Percentiles rank a stretch among this genome's conserved stretches.
Conservation (phyloP, 2,113 vertebrate genomes). For the Heliornis fulica region DNA sequence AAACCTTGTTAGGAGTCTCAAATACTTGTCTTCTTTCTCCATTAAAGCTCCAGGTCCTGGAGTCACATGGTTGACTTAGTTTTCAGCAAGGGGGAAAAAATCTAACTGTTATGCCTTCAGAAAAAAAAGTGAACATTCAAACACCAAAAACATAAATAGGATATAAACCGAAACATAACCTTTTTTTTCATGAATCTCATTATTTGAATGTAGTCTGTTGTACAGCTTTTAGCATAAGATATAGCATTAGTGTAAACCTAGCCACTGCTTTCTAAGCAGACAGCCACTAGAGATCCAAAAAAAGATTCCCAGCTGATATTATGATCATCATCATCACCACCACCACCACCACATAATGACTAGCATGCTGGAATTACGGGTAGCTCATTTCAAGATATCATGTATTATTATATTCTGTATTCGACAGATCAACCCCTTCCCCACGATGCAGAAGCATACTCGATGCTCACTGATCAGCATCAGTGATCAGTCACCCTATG, state of each 20-base stretch:
- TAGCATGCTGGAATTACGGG: background rate
- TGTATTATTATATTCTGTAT: background rate
- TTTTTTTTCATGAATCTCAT: background rate
- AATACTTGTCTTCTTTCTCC: background rate
- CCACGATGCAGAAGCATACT: background rate
- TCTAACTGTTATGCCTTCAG: background rate
- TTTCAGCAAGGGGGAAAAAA: background rate
- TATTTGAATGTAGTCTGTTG: background rate
- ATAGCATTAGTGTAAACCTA: background rate
- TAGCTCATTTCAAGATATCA: slow-evolving; percentile 2
- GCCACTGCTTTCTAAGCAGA: slow-evolving; percentile 16
- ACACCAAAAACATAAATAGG: background rate
- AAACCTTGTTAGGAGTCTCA: background rate
- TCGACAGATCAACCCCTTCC: slow-evolving; percentile 6
- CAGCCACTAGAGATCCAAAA: slow-evolving; percentile 14
- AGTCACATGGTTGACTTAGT: background rate
- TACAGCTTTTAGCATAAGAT: background rate
- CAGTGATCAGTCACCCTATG: background rate
- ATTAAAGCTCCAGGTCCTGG: background rate
- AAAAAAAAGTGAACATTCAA: slow-evolving; percentile 1
- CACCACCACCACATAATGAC: slow-evolving; percentile 30
- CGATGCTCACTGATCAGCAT: background rate
- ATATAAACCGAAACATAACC: background rate
- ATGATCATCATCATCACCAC: slow-evolving; percentile 22
- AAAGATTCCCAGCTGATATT: slow-evolving; percentile 22